Evolutionary conservation across 1,140 invertebrate genomes (phyloP).

Genomic region (Habropoda laboriosa): DNA sequence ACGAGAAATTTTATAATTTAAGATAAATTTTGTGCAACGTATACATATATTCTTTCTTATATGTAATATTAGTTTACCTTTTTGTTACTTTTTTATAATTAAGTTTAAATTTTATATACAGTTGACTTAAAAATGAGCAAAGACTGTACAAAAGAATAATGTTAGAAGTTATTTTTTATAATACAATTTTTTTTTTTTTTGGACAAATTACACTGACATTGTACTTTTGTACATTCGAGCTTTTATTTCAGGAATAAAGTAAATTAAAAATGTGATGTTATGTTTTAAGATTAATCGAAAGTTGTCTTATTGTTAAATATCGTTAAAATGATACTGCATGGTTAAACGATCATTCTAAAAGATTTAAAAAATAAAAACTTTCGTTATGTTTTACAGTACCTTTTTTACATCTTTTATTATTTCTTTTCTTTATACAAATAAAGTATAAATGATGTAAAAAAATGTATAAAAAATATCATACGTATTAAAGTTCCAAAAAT

Average conservation of each 20-base stretch:
- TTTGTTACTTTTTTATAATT: slow-evolving; percentile 8
- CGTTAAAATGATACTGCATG: neutral
- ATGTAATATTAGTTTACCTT: neutral
- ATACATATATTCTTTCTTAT: neutral
- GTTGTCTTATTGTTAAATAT: neutral
- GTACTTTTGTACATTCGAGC: neutral
- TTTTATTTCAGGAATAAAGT: neutral
- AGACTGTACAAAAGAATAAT: neutral
- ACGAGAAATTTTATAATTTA: too few relatives aligned
- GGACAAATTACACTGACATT: neutral
- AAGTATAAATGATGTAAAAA: slow-evolving; percentile 17
- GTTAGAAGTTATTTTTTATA: slow-evolving; percentile 14
- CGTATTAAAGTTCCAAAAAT: neutral
- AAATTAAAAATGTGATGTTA: slow-evolving; percentile 44
- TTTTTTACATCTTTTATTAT: neutral
- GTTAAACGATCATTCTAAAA: neutral
- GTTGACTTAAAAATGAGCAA: neutral
- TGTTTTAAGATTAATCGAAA: slow-evolving; percentile 30
- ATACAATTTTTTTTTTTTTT: neutral
- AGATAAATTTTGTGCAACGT: neutral
- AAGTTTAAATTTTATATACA: slow-evolving; percentile 13
- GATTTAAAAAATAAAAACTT: slow-evolving; percentile 1
- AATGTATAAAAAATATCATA: neutral
- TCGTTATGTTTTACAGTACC: neutral
- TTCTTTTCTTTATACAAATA: neutral